Percentiles rank a stretch among this genome's conserved stretches.
Conservation (phyloP, 2,888 invertebrate species). For the Auanema sp. region DNA sequence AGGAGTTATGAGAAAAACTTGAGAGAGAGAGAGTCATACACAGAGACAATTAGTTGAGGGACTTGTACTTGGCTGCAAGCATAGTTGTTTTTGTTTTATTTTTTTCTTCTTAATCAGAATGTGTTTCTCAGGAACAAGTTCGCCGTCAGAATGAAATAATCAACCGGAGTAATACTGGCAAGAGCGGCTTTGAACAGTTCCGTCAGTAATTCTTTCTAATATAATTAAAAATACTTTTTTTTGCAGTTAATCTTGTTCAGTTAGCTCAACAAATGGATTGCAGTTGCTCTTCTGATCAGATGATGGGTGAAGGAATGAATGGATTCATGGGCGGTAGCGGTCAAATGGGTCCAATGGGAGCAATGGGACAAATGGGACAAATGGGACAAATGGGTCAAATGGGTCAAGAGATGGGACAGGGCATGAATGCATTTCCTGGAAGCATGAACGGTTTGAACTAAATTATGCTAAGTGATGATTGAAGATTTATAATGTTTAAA, state of each 20-base stretch:
- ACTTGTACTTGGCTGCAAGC: neutral
- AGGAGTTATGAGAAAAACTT: no score
- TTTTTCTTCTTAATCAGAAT: neutral
- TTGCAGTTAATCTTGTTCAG: slow-evolving; percentile 56
- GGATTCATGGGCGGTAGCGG: no score
- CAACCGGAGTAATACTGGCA: slow-evolving; percentile 40
- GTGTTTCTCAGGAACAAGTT: slow-evolving; percentile 53
- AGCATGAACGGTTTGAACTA: neutral
- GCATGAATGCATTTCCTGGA: neutral
- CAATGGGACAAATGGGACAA: slow-evolving; percentile 3
- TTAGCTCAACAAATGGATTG: slow-evolving; percentile 59
- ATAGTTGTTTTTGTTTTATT: neutral
- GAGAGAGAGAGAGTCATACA: no score
- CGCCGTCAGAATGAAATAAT: slow-evolving; percentile 50
- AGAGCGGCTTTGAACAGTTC: slow-evolving; percentile 57
- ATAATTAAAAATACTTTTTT: slow-evolving; percentile 14
- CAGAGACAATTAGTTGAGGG: neutral
- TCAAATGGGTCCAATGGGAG: neutral
- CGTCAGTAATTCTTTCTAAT: slow-evolving; percentile 33
- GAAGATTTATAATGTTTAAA: neutral
- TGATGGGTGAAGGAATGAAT: slow-evolving; percentile 2
- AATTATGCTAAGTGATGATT: neutral
- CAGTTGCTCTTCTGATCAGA: slow-evolving; percentile 43
- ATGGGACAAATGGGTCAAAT: slow-evolving; percentile 2
- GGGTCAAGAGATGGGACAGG: neutral